Evolutionary conservation across 2,888 invertebrate species (phyloP).

Genomic region (Drosophila cognata): DNA sequence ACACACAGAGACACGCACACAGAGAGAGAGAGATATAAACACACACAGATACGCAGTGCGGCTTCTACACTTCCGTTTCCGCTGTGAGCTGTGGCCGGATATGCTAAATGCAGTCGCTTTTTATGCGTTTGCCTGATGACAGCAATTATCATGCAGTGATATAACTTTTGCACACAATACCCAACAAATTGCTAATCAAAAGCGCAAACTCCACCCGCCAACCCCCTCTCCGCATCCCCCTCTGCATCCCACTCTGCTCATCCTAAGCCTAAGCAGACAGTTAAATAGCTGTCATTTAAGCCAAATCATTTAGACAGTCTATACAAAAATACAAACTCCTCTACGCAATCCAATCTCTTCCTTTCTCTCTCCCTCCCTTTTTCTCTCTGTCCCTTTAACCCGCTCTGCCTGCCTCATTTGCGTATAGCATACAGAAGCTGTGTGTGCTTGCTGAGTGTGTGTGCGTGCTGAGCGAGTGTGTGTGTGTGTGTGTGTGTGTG

Average conservation of each 20-base stretch:
- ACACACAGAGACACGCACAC: slow-evolving; percentile 3
- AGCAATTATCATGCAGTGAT: slow-evolving; percentile 77
- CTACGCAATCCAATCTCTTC: not conserved
- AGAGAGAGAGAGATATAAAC: slow-evolving; percentile 2
- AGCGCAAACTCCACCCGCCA: slow-evolving; percentile 28
- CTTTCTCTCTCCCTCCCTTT: not conserved
- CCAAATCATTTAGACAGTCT: slow-evolving; percentile 39
- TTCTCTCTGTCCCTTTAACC: not conserved
- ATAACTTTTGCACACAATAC: slow-evolving; percentile 62
- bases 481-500: not conserved
- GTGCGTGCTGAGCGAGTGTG: too few relatives aligned
- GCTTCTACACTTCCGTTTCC: slow-evolving; percentile 80
- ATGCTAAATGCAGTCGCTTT: slow-evolving; percentile 75
- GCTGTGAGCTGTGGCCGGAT: slow-evolving; percentile 66
- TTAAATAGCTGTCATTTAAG: slow-evolving; percentile 42
- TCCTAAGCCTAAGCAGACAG: slow-evolving; percentile 5
- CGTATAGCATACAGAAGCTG: slow-evolving; percentile 47
- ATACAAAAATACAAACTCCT: slow-evolving; percentile 20
- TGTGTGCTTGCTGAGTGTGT: not conserved
- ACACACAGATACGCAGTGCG: slow-evolving; percentile 39
- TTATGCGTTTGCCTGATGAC: slow-evolving; percentile 72
- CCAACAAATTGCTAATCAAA: slow-evolving; percentile 70
- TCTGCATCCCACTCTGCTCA: not conserved
- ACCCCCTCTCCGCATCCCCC: not conserved
- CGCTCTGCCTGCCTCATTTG: slow-evolving; percentile 41